phyloP scores from a whole-genome alignment of 2,113 vertebrate genomes.

The Australoheros scitulus region DNA sequence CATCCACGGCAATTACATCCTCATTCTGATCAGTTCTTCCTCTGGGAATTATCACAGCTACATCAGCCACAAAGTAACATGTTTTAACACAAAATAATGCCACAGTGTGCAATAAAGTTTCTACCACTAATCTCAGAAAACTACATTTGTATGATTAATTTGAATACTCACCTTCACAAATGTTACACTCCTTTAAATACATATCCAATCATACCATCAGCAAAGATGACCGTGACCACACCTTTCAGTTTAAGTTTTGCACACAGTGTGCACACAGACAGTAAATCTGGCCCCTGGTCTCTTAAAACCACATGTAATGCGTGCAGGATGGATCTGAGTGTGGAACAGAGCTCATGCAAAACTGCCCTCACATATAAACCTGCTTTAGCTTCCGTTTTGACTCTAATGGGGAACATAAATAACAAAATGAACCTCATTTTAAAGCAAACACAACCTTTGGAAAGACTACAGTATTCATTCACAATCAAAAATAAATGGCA shows the following conservation, averaged over 20 bases:
- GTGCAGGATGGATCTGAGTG: background rate
- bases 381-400: background rate
- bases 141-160: background rate
- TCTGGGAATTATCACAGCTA: background rate
- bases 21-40: background rate
- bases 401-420: background rate
- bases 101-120: background rate
- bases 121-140: background rate
- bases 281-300: background rate
- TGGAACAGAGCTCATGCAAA: background rate
- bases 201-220: background rate
- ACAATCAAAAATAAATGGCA: constrained; percentile 27
- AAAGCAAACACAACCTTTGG: background rate
- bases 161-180: fast-evolving
- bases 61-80: background rate
- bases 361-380: background rate
- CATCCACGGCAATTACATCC: background rate
- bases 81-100: background rate
- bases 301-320: background rate
- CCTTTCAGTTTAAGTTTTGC: background rate
- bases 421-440: background rate
- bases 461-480: background rate
- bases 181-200: background rate
- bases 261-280: background rate
- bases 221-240: background rate